phyloP scores from a whole-genome alignment of 2,797 vertebrate genomes.

The Cyprinodon diabolis region DNA sequence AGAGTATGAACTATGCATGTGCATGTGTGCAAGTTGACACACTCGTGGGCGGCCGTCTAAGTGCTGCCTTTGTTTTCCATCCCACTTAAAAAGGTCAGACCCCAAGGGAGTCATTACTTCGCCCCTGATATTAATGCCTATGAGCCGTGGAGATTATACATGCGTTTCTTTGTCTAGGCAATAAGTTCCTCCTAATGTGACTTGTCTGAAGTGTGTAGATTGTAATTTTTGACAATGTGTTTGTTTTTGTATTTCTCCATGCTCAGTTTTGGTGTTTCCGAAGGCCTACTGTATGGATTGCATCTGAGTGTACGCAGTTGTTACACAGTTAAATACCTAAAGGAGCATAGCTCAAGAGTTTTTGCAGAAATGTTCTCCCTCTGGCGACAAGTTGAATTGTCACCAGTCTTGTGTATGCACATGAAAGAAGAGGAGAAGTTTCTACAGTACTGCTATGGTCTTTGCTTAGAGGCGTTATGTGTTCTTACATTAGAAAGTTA shows the following conservation, averaged over 20 bases:
- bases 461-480: no score
- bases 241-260: conserved; percentile 20
- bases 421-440: no score
- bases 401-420: no score
- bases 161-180: conserved; percentile 26
- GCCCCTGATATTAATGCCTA: conserved; percentile 61
- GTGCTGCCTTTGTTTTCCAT: conserved; percentile 78
- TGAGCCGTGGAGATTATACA: conserved; percentile 56
- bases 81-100: conserved; percentile 79
- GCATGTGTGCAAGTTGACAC: conserved; percentile 12
- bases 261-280: not conserved
- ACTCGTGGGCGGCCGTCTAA: conserved; percentile 53
- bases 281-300: not conserved
- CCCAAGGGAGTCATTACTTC: conserved; percentile 73
- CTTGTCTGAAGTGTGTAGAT: conserved; percentile 24
- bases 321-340: not conserved
- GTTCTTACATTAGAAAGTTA: no score
- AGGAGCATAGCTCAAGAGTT: no score
- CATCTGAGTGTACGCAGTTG: not conserved
- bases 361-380: no score
- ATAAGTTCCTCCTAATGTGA: conserved; percentile 37
- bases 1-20: conserved; percentile 23
- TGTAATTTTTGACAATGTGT: conserved; percentile 19
- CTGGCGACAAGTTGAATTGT: no score
- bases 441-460: no score